These are phyloP conservation scores for Saccostrea glomerata DNA, from an alignment of 1,140 invertebrate genomes.

Conservation along the genomic window DNA sequence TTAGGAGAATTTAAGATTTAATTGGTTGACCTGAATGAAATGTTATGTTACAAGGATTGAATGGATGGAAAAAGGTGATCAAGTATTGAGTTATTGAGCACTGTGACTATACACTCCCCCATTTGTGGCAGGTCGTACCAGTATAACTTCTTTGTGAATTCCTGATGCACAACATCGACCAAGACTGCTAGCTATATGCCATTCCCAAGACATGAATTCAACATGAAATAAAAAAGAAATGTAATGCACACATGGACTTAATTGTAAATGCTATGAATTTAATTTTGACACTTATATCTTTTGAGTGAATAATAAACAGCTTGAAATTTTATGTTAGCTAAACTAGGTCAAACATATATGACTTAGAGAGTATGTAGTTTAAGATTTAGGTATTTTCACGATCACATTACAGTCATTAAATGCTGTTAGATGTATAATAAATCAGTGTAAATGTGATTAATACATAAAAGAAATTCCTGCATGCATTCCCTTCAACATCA, in stretches of 20 bases:
- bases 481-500: background rate
- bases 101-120: background rate
- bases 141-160: background rate
- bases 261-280: background rate
- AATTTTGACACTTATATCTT: background rate
- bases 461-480: background rate
- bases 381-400: background rate
- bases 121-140: background rate
- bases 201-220: background rate
- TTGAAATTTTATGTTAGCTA: constrained; percentile 1
- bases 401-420: background rate
- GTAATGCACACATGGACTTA: background rate
- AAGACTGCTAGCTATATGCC: background rate
- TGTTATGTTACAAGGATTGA: background rate
- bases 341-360: constrained; percentile 23
- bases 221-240: background rate
- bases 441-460: background rate
- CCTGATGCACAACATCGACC: background rate
- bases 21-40: background rate
- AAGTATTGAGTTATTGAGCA: background rate
- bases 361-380: background rate
- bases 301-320: constrained; percentile 5
- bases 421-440: constrained; percentile 19
- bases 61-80: background rate
- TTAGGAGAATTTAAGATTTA: background rate